Evolutionary conservation across 2,113 vertebrate species (phyloP).

Genomic region (Notiomystis cincta): DNA sequence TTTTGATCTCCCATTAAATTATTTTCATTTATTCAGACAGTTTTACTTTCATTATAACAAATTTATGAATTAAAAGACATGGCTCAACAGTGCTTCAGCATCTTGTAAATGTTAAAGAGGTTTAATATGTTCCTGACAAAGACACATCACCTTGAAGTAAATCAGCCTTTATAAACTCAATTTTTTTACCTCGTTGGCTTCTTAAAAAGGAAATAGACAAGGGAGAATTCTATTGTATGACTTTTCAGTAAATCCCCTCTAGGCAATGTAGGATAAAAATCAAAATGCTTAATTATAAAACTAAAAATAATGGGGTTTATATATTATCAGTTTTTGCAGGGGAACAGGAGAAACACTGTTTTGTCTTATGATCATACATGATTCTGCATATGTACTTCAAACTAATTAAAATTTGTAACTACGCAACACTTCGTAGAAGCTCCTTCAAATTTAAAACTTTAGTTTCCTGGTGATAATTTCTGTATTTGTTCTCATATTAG

Average conservation of each 20-base stretch:
- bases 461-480: not conserved
- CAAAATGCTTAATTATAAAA: not conserved
- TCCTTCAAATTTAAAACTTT: not conserved
- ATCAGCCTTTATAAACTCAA: not conserved
- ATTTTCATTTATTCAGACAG: not conserved
- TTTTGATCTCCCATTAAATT: not conserved
- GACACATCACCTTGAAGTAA: not conserved
- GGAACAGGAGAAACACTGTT: not conserved
- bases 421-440: not conserved
- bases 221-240: not conserved
- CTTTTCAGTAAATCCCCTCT: not conserved
- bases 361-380: not conserved
- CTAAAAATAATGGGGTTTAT: not conserved
- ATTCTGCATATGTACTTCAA: not conserved
- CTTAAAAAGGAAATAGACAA: not conserved
- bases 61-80: not conserved
- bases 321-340: not conserved
- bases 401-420: not conserved
- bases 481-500: not conserved
- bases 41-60: not conserved
- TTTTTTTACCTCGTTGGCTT: not conserved
- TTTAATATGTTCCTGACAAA: not conserved
- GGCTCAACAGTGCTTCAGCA: not conserved
- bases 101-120: not conserved
- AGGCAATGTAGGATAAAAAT: not conserved